A percentile compares a stretch with the other conserved stretches of the same genome.
These are phyloP conservation scores for Pseudococcus jackbeardsleyi DNA, from an alignment of 2,888 invertebrate species.

Conservation along the genomic window DNA sequence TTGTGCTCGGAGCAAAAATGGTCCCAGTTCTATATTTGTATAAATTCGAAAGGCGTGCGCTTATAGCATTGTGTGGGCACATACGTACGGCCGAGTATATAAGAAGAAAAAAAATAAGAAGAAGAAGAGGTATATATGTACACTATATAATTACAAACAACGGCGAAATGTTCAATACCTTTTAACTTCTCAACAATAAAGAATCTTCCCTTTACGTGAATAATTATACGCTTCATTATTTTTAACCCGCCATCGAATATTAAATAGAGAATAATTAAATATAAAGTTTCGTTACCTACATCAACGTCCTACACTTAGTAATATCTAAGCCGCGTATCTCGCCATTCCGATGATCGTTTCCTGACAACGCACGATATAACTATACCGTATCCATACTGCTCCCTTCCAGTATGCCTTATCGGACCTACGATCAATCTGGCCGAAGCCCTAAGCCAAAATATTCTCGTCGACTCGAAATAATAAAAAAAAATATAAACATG, in stretches of 20 bases:
- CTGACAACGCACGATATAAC: constrained; percentile 4
- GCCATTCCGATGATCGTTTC: constrained; percentile 39
- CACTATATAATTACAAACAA: constrained; percentile 51
- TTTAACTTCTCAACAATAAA: constrained; percentile 53
- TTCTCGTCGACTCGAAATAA: not conserved
- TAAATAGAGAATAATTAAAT: constrained; percentile 62
- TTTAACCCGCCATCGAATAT: constrained; percentile 62
- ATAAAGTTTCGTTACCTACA: constrained; percentile 61
- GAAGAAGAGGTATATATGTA: not conserved
- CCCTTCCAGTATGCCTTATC: not conserved
- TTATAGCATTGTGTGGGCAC: constrained; percentile 51
- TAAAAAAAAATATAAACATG: constrained; percentile 11
- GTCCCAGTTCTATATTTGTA: constrained; percentile 60
- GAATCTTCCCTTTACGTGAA: constrained; percentile 54
- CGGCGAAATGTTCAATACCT: constrained; percentile 45
- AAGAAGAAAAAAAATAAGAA: not conserved
- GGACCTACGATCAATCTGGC: constrained; percentile 18
- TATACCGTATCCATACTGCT: not conserved
- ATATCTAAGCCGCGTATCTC: constrained; percentile 13
- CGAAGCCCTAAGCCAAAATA: constrained; percentile 11
- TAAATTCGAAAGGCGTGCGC: constrained; percentile 55
- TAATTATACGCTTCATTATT: constrained; percentile 63
- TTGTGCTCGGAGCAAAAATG: constrained; percentile 57
- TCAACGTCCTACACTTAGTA: constrained; percentile 62
- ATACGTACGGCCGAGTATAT: not conserved